Base-by-base conservation (phyloP, 1,140 invertebrate species). In the Nylanderia fulva region DNA sequence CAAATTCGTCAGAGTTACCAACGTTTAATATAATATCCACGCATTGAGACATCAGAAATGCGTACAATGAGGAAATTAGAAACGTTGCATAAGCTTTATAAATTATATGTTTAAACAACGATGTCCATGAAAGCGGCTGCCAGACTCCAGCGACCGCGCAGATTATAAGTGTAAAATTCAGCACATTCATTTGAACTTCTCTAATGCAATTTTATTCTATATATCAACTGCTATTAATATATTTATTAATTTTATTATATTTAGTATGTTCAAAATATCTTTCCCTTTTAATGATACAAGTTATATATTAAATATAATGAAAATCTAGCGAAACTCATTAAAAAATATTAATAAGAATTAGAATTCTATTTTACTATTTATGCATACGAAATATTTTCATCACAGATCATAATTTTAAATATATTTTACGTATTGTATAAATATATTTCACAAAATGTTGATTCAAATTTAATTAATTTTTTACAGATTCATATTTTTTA, bases 11-110 rank as follows among this genome's bases (percentile, higher is more conserved):
- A 29, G 85, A 88, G 15, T 68, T 77, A 7, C 52, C 45, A 9
- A 87, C 86, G 74, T 54, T 84, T 11, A 74, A 24, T 33, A 63
- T 8, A 1, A 69, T 21, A 21, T 84, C 79, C 60, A 82, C 72
- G 56, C 77, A 84, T 83, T 39, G 84, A 39, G 52, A 92, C 87
- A 29, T n/a, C 7, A 0, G 13, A 29, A 86, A 74, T 68, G 15
- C 7, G 11, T 75, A 13, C 52, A 86, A 66, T 1, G 64, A 61
- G 0, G 21, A 33, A 1, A 71, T 71, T 0, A 71, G 11, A 45
- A 77, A 77, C 0, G 27, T 27, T 5, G 42, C 45, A 6, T 85
- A 88, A 5, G 29, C 1, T 9, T 52, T 66, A 42, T 87, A 88
- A 45, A 87, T 45, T 29, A 42, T n/a, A 7, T 36, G 54, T 36